Conservation (phyloP, 2,888 invertebrate species). For the Nymphalis urticae region DNA sequence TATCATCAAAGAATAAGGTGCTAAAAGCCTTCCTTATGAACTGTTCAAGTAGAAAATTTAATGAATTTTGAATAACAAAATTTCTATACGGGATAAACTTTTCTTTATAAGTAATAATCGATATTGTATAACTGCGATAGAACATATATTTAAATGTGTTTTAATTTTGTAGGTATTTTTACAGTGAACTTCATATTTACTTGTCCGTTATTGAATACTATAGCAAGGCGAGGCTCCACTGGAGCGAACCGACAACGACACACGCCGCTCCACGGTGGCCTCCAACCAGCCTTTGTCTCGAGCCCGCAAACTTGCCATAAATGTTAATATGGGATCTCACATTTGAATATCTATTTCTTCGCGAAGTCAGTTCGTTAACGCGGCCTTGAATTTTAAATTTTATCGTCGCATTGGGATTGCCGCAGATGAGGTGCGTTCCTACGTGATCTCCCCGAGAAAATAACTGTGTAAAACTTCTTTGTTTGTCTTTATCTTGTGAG, state of each 20-base stretch:
- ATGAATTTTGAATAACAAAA: constrained; percentile 18
- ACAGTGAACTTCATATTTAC: background rate
- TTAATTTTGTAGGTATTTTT: background rate
- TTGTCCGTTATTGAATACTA: constrained; percentile 46
- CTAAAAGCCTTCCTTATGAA: constrained; percentile 45
- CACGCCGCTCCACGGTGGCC: constrained; percentile 50
- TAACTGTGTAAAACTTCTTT: constrained; percentile 70
- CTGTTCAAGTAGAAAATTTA: constrained; percentile 56
- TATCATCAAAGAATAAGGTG: constrained; percentile 37
- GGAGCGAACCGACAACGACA: constrained; percentile 31
- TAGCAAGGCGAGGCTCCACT: constrained; percentile 43
- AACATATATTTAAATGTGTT: background rate
- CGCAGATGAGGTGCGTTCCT: constrained; percentile 80
- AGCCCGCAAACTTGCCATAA: constrained; percentile 81
- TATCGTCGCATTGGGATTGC: constrained; percentile 74
- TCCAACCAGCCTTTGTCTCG: constrained; percentile 71
- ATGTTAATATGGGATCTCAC: constrained; percentile 82
- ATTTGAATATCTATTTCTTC: constrained; percentile 82
- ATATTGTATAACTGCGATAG: background rate
- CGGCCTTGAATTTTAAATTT: constrained; percentile 82
- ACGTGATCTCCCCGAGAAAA: constrained; percentile 76
- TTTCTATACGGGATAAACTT: constrained; percentile 32
- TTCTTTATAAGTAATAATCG: background rate
- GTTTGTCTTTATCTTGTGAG: constrained; percentile 61
- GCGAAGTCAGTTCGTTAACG: constrained; percentile 81